Base-by-base conservation (phyloP, 2,888 invertebrate genomes). In the Drosophila paucipuncta region DNA sequence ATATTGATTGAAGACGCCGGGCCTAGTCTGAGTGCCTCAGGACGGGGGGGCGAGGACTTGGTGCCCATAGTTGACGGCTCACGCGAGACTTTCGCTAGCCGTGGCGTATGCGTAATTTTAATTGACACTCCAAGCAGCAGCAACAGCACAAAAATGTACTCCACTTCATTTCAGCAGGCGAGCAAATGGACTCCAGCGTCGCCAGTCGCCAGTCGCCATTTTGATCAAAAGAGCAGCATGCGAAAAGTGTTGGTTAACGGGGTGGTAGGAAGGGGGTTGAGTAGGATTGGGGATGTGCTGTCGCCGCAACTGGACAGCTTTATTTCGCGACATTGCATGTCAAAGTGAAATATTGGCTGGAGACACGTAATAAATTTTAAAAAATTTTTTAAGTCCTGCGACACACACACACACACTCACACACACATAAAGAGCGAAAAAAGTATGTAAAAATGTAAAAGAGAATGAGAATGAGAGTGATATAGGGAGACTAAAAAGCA, bases 321-420 rank as follows among this genome's bases (percentile, higher is more conserved):
- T 88, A 92, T 92, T 91, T 92, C 89, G 92, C 88, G 91, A 92
- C 92, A 84, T 85, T 81, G 90, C 89, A 92, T 90, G 91, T 92
- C 91, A 92, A 91, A 91, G 91, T 92, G 92, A 92, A 91, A 92
- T 92, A 92, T 92, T 92, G 92, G 92, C 91, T 89, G 90, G 89
- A 92, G 92, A 91, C 89, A 91, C 89, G 92, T 92, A 92, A 92
- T 92, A 92, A 92, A 92, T 92, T 92, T 91, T 68, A 91, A 83
- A 81, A 86, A 87, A 81, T 76, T 80, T 85, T 84, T 82, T 84
- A 81, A 78, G 74, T 73, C 71, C 81, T 78, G 76, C 84, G 78
- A 65, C 76, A 69, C 76, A 53, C n/a, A 25, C 47, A 49, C 57
- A 72, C 28, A 18, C 31, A 25, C 49, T 68, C 66, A 35, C 33